Percentiles rank a stretch among this genome's conserved stretches.
phyloP scores from a whole-genome alignment of 2,888 invertebrate genomes.

The Stenodema calcarata region DNA sequence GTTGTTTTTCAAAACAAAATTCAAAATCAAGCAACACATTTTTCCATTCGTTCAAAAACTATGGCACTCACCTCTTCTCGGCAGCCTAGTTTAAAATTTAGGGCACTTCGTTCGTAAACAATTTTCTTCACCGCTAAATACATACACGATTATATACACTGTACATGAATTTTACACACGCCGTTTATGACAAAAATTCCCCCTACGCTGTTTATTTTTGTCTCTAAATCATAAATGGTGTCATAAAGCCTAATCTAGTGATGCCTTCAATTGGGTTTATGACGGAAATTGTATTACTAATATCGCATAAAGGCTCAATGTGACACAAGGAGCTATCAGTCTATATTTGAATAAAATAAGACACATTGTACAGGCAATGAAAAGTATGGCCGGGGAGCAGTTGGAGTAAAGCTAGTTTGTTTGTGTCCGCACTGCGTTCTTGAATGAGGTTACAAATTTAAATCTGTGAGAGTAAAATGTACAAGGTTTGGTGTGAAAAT shows the following conservation, averaged over 20 bases:
- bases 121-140: not conserved
- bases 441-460: no score
- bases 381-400: not conserved
- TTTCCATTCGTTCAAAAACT: slow-evolving; percentile 6
- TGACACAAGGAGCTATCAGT: slow-evolving; percentile 16
- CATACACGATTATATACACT: not conserved
- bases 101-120: slow-evolving; percentile 3
- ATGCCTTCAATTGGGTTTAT: not conserved
- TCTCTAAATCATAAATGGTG: not conserved
- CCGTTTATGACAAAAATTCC: not conserved
- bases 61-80: not conserved
- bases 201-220: not conserved
- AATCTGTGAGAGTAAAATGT: no score
- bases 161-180: not conserved
- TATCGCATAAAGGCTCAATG: slow-evolving; percentile 1
- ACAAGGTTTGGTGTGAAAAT: no score
- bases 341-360: slow-evolving; percentile 11
- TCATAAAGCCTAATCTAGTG: not conserved
- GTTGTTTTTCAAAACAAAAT: not conserved
- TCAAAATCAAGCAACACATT: not conserved
- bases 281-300: not conserved
- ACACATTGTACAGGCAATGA: not conserved
- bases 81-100: slow-evolving; percentile 9
- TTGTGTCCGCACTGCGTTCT: not conserved
- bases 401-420: not conserved